Evolutionary conservation across 2,113 vertebrate genomes (phyloP), one percentile per base, ranked within the genome.

Genomic region (Spea bombifrons): DNA sequence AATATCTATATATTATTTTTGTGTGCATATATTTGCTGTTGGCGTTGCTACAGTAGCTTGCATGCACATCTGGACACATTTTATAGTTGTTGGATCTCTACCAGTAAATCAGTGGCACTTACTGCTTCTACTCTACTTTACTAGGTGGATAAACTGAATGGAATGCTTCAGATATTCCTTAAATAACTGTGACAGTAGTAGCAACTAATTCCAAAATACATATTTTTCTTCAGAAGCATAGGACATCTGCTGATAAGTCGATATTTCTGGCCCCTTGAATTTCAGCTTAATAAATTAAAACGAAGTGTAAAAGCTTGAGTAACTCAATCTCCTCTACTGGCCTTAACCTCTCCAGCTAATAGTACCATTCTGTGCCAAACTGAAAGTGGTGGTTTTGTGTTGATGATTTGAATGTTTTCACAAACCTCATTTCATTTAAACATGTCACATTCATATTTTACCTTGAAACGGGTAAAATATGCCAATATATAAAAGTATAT

Each of bases 161-260:
- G 76, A 55, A 78, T 78, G 71, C 53, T 55, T 70, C 69, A 72
- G 68, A 66, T 72, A 47, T 79, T 73, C 50, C n/a, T 49, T 46
- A 79, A 79, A 79, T 66, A 66, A 59, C 70, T 73, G 77, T 79
- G 70, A 73, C 77, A 73, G 77, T 66, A 79, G 77, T 71, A 79
- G 61, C 10, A 57, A 73, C 48, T 79, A 73, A 73, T 79, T 79
- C 77, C 70, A 79, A 73, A 45, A 73, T 72, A 73, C 70, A 79
- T 73, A 79, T 79, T 79, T 79, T 73, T 53, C 76, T 49, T 71
- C 43, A 79, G 30, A 79, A 55, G 61, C 70, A 79, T 47, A 73
- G 77, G 70, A 73, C 77, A 79, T 79, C 77, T 79, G 77, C 77
- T 73, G 61, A 79, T 73, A 79, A 79, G 70, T 65, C 70, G 13